Evolutionary conservation across 2,113 vertebrate species (phyloP).

Genomic region (Plotosus lineatus): DNA sequence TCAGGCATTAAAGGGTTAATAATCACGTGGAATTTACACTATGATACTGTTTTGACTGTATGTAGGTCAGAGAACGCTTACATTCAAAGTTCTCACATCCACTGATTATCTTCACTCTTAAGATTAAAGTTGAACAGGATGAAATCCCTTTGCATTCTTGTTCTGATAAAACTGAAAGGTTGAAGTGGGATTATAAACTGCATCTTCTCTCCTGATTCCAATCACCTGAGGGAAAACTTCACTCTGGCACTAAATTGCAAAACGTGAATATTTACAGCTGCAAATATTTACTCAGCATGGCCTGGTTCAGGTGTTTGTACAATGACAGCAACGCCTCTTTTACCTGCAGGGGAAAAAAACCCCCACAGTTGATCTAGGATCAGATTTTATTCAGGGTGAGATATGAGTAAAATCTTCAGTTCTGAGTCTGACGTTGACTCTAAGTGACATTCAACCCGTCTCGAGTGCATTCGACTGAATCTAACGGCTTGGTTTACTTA

Average conservation of each 20-base stretch:
- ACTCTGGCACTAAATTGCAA: neutral
- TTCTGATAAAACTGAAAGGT: neutral
- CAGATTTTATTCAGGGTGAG: neutral
- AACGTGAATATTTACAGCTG: constrained; percentile 8
- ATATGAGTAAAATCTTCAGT: neutral
- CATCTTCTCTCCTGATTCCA: neutral
- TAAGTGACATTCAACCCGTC: neutral
- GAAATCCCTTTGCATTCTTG: neutral
- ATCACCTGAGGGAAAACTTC: neutral
- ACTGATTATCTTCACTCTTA: neutral
- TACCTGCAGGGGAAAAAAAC: neutral
- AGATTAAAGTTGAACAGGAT: neutral
- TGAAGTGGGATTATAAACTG: neutral
- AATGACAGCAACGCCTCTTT: neutral
- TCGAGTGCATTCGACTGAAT: neutral
- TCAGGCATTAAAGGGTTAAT: no score
- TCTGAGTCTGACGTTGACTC: neutral
- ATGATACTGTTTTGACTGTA: neutral
- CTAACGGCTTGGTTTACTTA: neutral
- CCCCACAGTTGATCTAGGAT: neutral
- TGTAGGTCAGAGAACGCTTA: neutral
- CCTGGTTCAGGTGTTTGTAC: constrained; percentile 13
- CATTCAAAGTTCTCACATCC: neutral
- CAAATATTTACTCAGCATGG: constrained; percentile 32
- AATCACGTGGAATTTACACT: neutral